Evolutionary conservation across 2,888 invertebrate species (phyloP), one percentile per base, ranked within the genome.

Genomic region (Drosophila parthenogenetica): DNA sequence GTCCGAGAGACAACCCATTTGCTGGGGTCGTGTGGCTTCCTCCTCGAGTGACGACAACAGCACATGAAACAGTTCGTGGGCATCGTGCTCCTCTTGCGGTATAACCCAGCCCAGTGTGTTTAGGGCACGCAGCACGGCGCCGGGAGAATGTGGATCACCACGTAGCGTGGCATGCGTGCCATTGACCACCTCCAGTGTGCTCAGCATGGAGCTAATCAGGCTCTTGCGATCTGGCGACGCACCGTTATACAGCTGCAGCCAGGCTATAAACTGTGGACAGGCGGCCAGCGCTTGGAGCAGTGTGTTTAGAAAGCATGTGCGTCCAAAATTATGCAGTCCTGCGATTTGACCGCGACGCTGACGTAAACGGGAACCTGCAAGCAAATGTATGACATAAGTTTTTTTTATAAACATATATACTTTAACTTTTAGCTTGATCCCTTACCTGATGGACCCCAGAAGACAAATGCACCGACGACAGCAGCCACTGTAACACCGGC

Each of bases 231-330:
- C 94, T 29, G 93, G 93, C 64, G 94, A 93, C 7, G 94, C 94
- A 76, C 94, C 94, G 62, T 92, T 92, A 70, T 93, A 93, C 69
- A 93, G 93, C 82, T 95, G 94, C 32, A 98, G 93, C 98, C 98
- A 98, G 13, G 94, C 94, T 65, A 96, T 94, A 89, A 98, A 96
- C 69, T 94, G 94, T 39, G 97, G 96, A 91, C 97, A 97, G 3
- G 98, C 96, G 10, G 98, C 97, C 77, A 98, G 93, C 2, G 97
- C 96, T 93, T 98, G 98, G 25, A 98, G 93, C 49, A 98, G 93
- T 0, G 98, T 96, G 93, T 98, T 98, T 59, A 98, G 93, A 91
- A 98, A 98, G 92, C 98, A 98, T 0, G 98, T 98, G 80, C 97
- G 95, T 43, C 98, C 98, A 73, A 98, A 94, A 93, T 98, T 98